phyloP scores from a whole-genome alignment of 2,797 vertebrate species.

The Miichthys miiuy region DNA sequence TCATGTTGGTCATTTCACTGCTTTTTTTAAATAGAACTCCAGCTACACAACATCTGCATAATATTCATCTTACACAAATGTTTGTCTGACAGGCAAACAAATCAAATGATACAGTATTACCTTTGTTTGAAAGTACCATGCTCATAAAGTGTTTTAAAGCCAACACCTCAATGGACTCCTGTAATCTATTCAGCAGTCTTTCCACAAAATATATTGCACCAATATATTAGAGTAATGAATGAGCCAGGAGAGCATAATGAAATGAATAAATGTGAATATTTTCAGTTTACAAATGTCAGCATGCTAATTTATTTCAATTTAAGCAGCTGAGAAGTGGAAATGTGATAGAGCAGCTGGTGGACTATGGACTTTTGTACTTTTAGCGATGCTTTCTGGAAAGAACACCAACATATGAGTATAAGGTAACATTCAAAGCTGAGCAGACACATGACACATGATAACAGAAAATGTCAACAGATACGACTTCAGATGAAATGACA shows the following conservation, averaged over 20 bases:
- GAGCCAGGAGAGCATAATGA: not conserved
- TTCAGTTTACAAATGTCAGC: not conserved
- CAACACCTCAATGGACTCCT: not conserved
- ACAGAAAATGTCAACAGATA: too few relatives aligned
- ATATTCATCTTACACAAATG: too few relatives aligned
- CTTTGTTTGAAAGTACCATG: not conserved
- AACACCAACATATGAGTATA: not conserved
- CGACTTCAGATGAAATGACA: too few relatives aligned
- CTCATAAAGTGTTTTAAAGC: too few relatives aligned
- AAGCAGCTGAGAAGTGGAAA: not conserved
- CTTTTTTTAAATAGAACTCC: too few relatives aligned
- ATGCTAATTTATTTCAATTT: not conserved
- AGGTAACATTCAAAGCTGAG: not conserved
- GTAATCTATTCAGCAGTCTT: not conserved
- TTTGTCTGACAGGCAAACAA: too few relatives aligned
- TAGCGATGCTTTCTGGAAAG: not conserved
- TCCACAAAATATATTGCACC: not conserved
- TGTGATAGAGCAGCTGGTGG: not conserved
- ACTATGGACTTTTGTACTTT: not conserved
- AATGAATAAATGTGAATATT: not conserved
- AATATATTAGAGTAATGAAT: not conserved
- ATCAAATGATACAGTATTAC: not conserved
- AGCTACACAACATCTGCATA: too few relatives aligned
- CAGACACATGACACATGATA: too few relatives aligned
- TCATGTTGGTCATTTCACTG: not conserved